Evolutionary conservation across 1,140 invertebrate genomes (phyloP).

Genomic region (Apis florea): DNA sequence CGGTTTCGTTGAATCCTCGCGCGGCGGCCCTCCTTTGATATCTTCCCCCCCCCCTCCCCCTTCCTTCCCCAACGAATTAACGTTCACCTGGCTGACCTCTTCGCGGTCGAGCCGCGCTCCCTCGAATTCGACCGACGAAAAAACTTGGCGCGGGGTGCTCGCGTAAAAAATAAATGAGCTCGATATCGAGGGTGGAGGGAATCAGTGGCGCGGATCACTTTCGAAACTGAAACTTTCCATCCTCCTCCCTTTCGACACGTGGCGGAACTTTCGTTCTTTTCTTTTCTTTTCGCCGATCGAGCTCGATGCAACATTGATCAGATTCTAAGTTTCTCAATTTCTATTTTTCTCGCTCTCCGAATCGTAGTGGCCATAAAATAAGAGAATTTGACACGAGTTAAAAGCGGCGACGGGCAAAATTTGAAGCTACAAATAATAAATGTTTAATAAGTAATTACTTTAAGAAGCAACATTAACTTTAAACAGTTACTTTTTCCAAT

Average conservation of each 20-base stretch:
- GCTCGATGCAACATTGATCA: too few relatives aligned
- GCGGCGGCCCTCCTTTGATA: constrained; percentile 51
- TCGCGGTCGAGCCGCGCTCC: constrained; percentile 29
- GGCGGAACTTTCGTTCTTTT: neutral
- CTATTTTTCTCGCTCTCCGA: too few relatives aligned
- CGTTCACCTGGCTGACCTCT: constrained; percentile 53
- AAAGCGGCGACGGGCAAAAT: too few relatives aligned
- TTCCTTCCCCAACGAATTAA: constrained; percentile 52
- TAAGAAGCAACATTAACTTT: too few relatives aligned
- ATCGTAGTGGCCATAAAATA: too few relatives aligned
- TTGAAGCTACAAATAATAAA: too few relatives aligned
- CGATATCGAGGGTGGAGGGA: neutral
- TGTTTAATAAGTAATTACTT: too few relatives aligned
- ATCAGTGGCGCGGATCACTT: constrained; percentile 21
- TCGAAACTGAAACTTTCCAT: neutral
- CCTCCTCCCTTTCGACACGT: neutral
- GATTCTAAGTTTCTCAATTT: too few relatives aligned
- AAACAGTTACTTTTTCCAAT: too few relatives aligned
- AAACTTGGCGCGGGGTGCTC: constrained; percentile 41
- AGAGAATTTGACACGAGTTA: too few relatives aligned
- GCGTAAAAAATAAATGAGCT: constrained; percentile 53
- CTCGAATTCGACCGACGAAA: constrained; percentile 5
- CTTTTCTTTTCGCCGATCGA: too few relatives aligned
- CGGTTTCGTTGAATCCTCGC: constrained; percentile 41
- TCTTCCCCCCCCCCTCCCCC: constrained; percentile 37